Conservation (phyloP, 2,888 invertebrate species). For the Dolichomitus sp. region DNA sequence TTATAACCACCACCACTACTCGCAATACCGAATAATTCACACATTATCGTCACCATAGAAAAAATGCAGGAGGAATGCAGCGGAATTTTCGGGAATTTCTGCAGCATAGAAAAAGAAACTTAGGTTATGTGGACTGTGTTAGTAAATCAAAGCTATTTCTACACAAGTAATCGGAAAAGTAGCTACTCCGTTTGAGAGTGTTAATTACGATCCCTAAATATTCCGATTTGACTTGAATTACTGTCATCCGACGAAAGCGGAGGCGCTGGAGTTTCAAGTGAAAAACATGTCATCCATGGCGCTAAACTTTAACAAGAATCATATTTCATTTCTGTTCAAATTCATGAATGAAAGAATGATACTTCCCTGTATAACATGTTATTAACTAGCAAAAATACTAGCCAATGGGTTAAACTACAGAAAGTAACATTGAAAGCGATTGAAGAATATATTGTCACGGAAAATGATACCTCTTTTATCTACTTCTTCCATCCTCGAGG, state of each 20-base stretch:
- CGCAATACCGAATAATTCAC: too few species aligned
- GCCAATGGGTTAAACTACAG: neutral
- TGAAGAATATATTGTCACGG: conserved; percentile 1
- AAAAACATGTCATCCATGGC: neutral
- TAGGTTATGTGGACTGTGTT: neutral
- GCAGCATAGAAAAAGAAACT: too few species aligned
- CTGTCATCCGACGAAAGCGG: neutral
- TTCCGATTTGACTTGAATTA: neutral
- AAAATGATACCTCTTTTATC: conserved; percentile 59
- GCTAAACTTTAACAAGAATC: too few species aligned
- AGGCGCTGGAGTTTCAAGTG: neutral
- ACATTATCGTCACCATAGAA: too few species aligned
- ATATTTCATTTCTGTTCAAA: too few species aligned
- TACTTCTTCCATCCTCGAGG: conserved; percentile 44
- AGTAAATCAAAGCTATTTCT: neutral
- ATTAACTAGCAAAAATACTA: neutral
- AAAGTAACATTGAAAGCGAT: conserved; percentile 2
- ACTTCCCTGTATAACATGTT: neutral
- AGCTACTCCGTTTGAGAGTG: neutral
- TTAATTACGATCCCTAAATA: neutral
- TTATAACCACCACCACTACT: too few species aligned
- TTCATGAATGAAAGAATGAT: too few species aligned
- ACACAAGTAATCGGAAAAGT: neutral
- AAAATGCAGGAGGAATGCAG: too few species aligned
- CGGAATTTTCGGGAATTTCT: too few species aligned